phyloP scores from a whole-genome alignment of 2,113 vertebrate genomes.

The Muntiacus reevesi region DNA sequence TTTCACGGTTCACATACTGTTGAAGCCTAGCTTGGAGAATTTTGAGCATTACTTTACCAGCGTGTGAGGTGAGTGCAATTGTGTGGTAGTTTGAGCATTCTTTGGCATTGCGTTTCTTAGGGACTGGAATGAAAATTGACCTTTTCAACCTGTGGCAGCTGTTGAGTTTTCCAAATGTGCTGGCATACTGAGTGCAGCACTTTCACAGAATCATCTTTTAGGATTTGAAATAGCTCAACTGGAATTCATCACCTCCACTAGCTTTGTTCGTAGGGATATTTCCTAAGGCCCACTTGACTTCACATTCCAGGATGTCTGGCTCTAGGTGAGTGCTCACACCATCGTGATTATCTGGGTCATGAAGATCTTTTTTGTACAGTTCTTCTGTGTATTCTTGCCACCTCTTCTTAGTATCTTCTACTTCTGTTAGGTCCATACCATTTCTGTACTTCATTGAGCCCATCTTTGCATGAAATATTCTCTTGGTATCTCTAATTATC shows the following conservation, averaged over 20 bases:
- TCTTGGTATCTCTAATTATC: background rate
- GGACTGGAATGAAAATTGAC: background rate
- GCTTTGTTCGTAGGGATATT: background rate
- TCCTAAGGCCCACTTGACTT: background rate
- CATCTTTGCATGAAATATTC: background rate
- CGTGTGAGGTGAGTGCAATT: rapidly evolving
- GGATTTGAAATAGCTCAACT: background rate
- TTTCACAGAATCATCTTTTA: background rate
- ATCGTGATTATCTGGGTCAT: background rate
- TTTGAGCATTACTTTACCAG: background rate
- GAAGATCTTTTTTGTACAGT: background rate
- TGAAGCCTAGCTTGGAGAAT: background rate
- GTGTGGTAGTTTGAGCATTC: background rate
- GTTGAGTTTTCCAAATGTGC: background rate
- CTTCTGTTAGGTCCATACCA: background rate
- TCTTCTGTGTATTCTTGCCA: background rate
- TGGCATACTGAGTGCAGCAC: background rate
- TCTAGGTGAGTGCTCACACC: background rate
- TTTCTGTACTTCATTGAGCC: background rate
- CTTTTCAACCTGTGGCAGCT: background rate
- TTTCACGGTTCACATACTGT: background rate
- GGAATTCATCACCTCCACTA: background rate
- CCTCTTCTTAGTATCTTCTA: background rate
- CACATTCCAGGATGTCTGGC: background rate
- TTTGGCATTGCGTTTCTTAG: background rate